Conservation (phyloP, 2,113 vertebrate genomes). For the Galemys pyrenaicus region DNA sequence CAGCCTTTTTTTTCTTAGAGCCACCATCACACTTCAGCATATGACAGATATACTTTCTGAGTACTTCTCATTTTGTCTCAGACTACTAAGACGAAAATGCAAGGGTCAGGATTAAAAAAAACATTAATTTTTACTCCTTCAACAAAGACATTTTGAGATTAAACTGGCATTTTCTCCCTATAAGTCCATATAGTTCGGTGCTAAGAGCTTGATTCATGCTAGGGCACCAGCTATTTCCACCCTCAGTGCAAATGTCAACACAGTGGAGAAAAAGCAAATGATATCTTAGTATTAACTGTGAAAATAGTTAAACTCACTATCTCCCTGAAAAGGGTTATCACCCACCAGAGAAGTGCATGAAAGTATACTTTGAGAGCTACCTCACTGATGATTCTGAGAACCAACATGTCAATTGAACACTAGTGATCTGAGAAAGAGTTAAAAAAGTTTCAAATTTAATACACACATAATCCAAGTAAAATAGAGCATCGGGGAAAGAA, state of each 20-base stretch:
- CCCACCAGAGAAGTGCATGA: too few relatives aligned
- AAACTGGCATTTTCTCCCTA: not conserved
- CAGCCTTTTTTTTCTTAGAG: not conserved
- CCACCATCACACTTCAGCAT: not conserved
- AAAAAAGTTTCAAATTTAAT: constrained; percentile 52
- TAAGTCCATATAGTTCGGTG: not conserved
- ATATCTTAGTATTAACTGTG: constrained; percentile 11
- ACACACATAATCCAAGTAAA: constrained; percentile 2
- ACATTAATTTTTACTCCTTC: not conserved
- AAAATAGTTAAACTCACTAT: constrained; percentile 38
- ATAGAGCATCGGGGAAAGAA: not conserved
- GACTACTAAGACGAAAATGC: constrained; percentile 20
- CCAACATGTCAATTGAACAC: not conserved
- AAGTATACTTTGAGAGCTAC: constrained; percentile 1
- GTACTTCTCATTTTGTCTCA: not conserved
- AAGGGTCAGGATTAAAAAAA: constrained; percentile 15
- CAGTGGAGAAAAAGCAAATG: constrained; percentile 6
- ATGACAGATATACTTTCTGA: not conserved
- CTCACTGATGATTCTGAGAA: not conserved
- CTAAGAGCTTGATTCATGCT: not conserved
- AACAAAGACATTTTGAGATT: constrained; percentile 34
- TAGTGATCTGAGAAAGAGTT: constrained; percentile 37
- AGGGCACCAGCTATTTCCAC: not conserved
- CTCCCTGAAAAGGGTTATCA: not conserved
- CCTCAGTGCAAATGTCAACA: constrained; percentile 7